Percentiles rank a stretch among this genome's conserved stretches.
Conservation (phyloP, 2,797 vertebrate species). For the Clarias fuscus region DNA sequence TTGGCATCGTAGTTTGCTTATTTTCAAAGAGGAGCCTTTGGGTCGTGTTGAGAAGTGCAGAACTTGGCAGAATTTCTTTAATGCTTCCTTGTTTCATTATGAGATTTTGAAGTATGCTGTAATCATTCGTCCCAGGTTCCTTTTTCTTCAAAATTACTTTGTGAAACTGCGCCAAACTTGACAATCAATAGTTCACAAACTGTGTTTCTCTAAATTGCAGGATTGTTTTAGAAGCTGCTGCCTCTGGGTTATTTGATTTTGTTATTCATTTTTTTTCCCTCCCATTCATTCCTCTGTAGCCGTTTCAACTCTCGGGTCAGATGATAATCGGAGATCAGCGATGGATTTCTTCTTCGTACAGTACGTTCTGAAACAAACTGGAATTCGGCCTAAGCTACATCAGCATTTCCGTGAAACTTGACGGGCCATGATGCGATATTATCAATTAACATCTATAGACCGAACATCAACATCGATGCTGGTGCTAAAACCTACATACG, state of each 20-base stretch:
- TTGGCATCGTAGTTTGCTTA: background rate
- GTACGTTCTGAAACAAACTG: background rate
- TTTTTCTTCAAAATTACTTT: background rate
- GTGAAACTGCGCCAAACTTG: constrained; percentile 10
- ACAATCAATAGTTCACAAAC: constrained; percentile 61
- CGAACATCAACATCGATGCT: too few relatives aligned
- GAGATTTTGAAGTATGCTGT: background rate
- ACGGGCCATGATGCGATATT: background rate
- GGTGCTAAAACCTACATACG: too few relatives aligned
- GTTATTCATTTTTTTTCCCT: background rate
- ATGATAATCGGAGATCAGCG: background rate
- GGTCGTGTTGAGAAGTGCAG: background rate
- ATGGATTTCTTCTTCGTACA: background rate
- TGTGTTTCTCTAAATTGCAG: constrained; percentile 25
- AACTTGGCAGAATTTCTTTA: constrained; percentile 1
- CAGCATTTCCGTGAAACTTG: background rate
- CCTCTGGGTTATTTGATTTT: background rate
- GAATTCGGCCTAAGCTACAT: background rate
- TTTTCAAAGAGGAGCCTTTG: background rate
- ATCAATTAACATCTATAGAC: background rate
- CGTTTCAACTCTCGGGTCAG: background rate
- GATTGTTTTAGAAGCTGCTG: background rate
- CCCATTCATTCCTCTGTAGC: background rate
- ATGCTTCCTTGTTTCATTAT: background rate
- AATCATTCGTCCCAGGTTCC: background rate